Percentiles rank a stretch among this genome's conserved stretches.
These are phyloP conservation scores for Rotaria magnacalcarata DNA, from an alignment of 2,888 invertebrate species.

Conservation along the genomic window DNA sequence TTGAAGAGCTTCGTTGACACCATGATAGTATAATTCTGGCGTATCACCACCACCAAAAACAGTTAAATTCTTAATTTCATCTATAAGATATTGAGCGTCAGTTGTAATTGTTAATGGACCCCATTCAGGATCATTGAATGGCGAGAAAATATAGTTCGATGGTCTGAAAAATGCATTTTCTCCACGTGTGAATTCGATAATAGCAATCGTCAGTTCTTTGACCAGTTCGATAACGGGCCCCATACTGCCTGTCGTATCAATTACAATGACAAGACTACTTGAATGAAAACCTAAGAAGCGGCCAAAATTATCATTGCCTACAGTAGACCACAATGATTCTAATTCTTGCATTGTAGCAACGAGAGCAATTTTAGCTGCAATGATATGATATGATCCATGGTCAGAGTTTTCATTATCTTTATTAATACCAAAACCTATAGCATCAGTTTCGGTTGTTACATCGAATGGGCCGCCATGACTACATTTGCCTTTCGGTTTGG, in stretches of 20 bases:
- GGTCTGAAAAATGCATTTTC: neutral
- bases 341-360: neutral
- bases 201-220: neutral
- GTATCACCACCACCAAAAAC: neutral
- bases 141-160: neutral
- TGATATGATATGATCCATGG: neutral
- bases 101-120: neutral
- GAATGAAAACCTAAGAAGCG: neutral
- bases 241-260: neutral
- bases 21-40: neutral
- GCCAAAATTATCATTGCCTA: neutral
- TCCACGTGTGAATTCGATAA: neutral
- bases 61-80: neutral
- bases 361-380: neutral
- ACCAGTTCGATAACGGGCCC: neutral
- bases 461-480: neutral
- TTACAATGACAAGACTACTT: neutral
- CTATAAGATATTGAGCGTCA: neutral
- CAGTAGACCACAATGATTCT: neutral
- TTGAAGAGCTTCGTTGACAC: neutral
- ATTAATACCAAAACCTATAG: neutral
- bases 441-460: neutral
- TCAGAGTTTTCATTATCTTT: neutral
- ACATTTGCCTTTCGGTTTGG: neutral
- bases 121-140: neutral